phyloP scores from a whole-genome alignment of 1,140 invertebrate species.

The Aphelenchoides fujianensis region DNA sequence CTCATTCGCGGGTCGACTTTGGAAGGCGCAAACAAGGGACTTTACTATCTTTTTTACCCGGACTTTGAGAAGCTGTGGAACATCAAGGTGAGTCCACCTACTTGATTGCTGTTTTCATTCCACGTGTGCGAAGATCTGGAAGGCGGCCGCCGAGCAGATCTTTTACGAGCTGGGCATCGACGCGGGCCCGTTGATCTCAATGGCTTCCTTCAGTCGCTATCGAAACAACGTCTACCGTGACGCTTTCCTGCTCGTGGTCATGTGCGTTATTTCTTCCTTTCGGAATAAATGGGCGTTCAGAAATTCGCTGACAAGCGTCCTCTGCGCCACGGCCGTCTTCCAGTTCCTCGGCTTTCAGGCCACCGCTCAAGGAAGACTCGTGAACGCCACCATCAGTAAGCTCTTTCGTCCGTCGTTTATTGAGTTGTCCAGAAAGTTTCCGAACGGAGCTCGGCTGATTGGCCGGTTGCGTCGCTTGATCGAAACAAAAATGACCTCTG shows the following conservation, averaged over 20 bases:
- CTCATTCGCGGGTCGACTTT: slow-evolving; percentile 53
- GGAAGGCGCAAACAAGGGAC: slow-evolving; percentile 45
- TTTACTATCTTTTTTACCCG: slow-evolving; percentile 39
- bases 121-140: slow-evolving; percentile 55
- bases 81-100: slow-evolving; percentile 30
- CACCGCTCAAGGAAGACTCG: slow-evolving; percentile 43
- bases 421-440: too few relatives aligned
- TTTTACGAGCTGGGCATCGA: slow-evolving; percentile 59
- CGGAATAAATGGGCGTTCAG: slow-evolving; percentile 29
- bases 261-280: slow-evolving; percentile 24
- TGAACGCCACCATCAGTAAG: slow-evolving; percentile 52
- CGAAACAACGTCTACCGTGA: slow-evolving; percentile 59
- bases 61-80: slow-evolving; percentile 51
- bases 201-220: slow-evolving; percentile 56
- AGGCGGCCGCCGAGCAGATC: slow-evolving; percentile 58
- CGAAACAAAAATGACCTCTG: too few relatives aligned
- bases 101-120: neutral
- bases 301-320: slow-evolving; percentile 56
- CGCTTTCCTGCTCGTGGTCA: slow-evolving; percentile 45
- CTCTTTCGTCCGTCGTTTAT: slow-evolving; percentile 20
- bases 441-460: too few relatives aligned
- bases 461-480: too few relatives aligned
- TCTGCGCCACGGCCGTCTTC: slow-evolving; percentile 60
- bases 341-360: slow-evolving; percentile 57
- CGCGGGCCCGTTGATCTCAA: slow-evolving; percentile 57